Percentiles rank a stretch among this genome's conserved stretches.
Evolutionary conservation across 2,888 invertebrate species (phyloP).

Genomic region (Tipula helvola): DNA sequence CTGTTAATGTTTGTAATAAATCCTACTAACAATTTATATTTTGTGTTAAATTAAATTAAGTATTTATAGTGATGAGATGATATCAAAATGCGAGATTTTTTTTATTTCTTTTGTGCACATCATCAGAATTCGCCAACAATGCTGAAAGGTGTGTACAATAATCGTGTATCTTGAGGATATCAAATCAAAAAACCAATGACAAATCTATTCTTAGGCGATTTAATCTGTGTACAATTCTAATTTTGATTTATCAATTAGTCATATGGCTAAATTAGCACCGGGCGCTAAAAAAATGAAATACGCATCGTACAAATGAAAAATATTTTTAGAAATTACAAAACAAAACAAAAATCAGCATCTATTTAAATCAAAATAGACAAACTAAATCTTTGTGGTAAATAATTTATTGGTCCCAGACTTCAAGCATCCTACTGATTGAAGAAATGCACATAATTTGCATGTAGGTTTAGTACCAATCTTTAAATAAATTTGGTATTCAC

Average conservation of each 20-base stretch:
- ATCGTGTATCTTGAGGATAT: not conserved
- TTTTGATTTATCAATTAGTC: not conserved
- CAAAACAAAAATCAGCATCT: not conserved
- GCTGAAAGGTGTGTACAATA: not conserved
- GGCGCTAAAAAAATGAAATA: not conserved
- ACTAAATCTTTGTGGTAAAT: not conserved
- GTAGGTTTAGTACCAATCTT: not conserved
- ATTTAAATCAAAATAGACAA: not conserved
- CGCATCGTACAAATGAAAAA: not conserved
- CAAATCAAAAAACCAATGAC: not conserved
- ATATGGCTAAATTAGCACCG: not conserved
- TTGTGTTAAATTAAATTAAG: not conserved
- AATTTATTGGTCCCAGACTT: not conserved
- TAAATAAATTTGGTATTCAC: too few species aligned
- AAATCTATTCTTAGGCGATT: not conserved
- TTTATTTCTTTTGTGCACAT: not conserved
- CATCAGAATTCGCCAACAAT: not conserved
- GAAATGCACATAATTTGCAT: not conserved
- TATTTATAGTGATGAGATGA: not conserved
- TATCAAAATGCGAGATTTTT: not conserved
- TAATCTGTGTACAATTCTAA: not conserved
- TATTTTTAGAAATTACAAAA: not conserved
- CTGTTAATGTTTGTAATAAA: not conserved
- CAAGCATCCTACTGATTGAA: not conserved
- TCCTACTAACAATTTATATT: not conserved